These are phyloP conservation scores for Porites evermanni DNA, from an alignment of 92 coral and sea anemone species.

Conservation along the genomic window DNA sequence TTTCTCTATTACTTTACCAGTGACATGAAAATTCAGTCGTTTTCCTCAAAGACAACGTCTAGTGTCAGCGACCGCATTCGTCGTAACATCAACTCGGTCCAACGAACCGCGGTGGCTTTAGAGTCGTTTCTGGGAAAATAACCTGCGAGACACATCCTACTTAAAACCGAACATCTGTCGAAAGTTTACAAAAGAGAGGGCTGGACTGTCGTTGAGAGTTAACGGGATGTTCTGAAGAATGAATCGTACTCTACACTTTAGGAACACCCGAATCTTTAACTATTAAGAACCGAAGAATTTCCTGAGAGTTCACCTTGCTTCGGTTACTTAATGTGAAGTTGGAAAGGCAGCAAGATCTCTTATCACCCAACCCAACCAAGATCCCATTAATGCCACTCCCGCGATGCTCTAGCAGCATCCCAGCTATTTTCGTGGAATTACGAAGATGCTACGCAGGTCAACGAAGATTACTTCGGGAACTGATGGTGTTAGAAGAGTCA, in stretches of 20 bases:
- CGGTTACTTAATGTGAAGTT: no score
- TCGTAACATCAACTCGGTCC: constrained; percentile 94
- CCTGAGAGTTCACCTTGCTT: no score
- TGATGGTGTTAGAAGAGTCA: not conserved
- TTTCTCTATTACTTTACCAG: constrained; percentile 40
- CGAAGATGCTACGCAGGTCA: not conserved
- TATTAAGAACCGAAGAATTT: no score
- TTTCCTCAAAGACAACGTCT: constrained; percentile 86
- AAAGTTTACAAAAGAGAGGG: not conserved
- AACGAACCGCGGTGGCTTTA: constrained; percentile 92
- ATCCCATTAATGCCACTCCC: no score
- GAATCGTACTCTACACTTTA: no score
- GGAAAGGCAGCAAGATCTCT: no score
- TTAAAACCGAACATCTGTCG: not conserved
- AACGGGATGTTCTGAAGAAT: no score
- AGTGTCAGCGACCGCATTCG: constrained; percentile 92
- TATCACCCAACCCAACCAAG: no score
- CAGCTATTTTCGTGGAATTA: not conserved
- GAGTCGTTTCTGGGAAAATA: constrained; percentile 88
- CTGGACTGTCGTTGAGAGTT: not conserved
- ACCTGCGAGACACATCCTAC: not conserved
- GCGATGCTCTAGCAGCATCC: no score
- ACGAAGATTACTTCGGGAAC: not conserved
- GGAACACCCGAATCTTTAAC: no score
- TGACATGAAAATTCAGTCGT: constrained; percentile 89